Evolutionary conservation across 2,113 vertebrate species (phyloP), one percentile per base, ranked within the genome.

Genomic region (Toxotes chatareus): DNA sequence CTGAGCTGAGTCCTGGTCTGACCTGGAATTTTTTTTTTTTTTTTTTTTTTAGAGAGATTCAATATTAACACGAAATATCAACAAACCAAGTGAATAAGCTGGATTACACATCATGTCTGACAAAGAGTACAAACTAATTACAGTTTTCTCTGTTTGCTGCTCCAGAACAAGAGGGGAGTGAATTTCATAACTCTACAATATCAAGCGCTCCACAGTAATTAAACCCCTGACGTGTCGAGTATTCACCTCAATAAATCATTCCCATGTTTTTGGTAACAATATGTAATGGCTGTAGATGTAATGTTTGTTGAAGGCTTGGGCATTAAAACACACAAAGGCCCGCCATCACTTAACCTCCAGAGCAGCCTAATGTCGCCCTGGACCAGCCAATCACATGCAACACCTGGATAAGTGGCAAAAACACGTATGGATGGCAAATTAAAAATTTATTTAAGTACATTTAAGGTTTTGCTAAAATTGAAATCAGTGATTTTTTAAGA

Each of bases 101-200:
- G 46, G 75, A 62, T 64, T 27, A 62, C 47, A 49, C 10, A 70
- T 34, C 65, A 51, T 4, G 46, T 57, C 65, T 34, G 53, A 38
- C 51, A 27, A 76, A 63, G 31, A 62, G 34, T 34, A 46, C 77
- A 73, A 80, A 64, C 59, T 74, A 84, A 82, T 84, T 27, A 70
- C 16, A 60, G 21, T 31, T 56, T 51, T 59, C 40, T 76, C 31
- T 6, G 38, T 32, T 59, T 64, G 38, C 55, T 36, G 36, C 34
- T 55, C 38, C 21, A 77, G 47, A 79, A 64, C 21, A 36, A 21
- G 31, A 14, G 23, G 38, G 23, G 42, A 53, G 40, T 63, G 6
- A 13, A 42, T 46, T 27, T 79, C 34, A 38, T 14, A 16, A 32
- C 16, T 74, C 49, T 23, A 83, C 42, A 19, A 69, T 61, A 78